Evolutionary conservation across 2,113 vertebrate species (phyloP).

Genomic region (Bubo scandiacus): DNA sequence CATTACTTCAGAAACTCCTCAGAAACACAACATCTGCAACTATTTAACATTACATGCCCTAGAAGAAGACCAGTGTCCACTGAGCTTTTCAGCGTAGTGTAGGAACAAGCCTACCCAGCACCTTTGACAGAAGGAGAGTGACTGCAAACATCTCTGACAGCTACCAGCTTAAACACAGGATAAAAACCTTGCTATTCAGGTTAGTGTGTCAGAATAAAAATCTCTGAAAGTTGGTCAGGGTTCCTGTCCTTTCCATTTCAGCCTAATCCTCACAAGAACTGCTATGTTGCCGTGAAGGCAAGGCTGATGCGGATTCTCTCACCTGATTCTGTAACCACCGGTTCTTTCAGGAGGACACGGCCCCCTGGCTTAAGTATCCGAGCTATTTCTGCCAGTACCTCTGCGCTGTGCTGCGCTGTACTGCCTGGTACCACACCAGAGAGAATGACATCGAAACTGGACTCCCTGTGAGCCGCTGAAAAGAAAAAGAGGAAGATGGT

Average conservation of each 20-base stretch:
- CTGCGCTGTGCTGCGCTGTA: slow-evolving; percentile 74
- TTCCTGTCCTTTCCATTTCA: not conserved
- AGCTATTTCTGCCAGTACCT: slow-evolving; percentile 86
- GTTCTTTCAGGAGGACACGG: slow-evolving; percentile 84
- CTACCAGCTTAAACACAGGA: not conserved
- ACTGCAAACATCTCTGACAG: not conserved
- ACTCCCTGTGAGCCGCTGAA: slow-evolving; percentile 83
- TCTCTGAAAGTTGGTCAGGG: rapidly evolving
- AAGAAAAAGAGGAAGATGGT: not conserved
- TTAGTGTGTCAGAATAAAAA: not conserved
- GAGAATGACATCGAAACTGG: slow-evolving; percentile 84
- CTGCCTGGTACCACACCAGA: slow-evolving; percentile 82
- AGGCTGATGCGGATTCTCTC: not conserved
- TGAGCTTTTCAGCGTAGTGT: not conserved
- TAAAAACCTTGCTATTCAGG: not conserved
- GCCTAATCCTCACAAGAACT: not conserved
- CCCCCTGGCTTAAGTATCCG: slow-evolving; percentile 88
- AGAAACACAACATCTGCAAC: not conserved
- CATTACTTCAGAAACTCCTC: not conserved
- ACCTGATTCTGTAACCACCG: slow-evolving; percentile 74
- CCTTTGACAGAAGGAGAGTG: not conserved
- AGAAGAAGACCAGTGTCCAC: not conserved
- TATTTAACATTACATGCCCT: not conserved
- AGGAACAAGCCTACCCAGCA: not conserved
- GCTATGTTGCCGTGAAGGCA: not conserved